These are phyloP conservation scores for Phalangium opilio DNA, from an alignment of 2,888 invertebrate species.

Conservation along the genomic window DNA sequence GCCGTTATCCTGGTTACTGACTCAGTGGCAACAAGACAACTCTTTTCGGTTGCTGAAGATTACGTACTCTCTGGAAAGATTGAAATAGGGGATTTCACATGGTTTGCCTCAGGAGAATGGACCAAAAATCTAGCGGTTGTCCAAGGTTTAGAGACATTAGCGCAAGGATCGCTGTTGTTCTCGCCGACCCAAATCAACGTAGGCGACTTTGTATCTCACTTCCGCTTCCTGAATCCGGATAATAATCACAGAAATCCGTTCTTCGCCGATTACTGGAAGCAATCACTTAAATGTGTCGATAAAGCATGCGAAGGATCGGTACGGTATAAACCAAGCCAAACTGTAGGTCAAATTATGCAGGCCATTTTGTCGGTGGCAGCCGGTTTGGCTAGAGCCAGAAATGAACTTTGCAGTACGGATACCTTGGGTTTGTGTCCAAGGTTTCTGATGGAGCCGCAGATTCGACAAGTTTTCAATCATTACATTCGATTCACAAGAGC, in stretches of 20 bases:
- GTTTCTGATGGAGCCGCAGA: slow-evolving; percentile 8
- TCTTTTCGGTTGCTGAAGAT: slow-evolving; percentile 11
- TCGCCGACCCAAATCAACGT: slow-evolving; percentile 16
- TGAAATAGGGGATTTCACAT: slow-evolving; percentile 11
- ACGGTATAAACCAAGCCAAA: slow-evolving; percentile 8
- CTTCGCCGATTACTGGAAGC: slow-evolving; percentile 32
- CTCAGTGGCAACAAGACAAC: slow-evolving; percentile 7
- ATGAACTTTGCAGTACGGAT: slow-evolving; percentile 12
- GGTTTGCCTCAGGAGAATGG: slow-evolving; percentile 15
- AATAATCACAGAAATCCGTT: slow-evolving; percentile 29
- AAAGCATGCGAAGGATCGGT: slow-evolving; percentile 25
- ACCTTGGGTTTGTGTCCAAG: slow-evolving; percentile 11
- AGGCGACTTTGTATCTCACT: slow-evolving; percentile 22
- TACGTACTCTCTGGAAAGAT: slow-evolving; percentile 9
- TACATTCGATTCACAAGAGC: slow-evolving; percentile 24
- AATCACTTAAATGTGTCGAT: slow-evolving; percentile 10
- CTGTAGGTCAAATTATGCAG: slow-evolving; percentile 26
- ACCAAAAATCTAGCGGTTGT: slow-evolving; percentile 14
- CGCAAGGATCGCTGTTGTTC: slow-evolving; percentile 12
- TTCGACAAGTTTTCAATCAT: slow-evolving; percentile 19
- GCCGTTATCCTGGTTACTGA: slow-evolving; percentile 14
- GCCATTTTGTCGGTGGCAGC: slow-evolving; percentile 29
- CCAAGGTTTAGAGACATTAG: slow-evolving; percentile 15
- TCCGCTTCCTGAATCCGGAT: slow-evolving; percentile 19
- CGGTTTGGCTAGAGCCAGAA: slow-evolving; percentile 7